phyloP scores from a whole-genome alignment of 1,140 invertebrate species.

The Lepidostoma basale region DNA sequence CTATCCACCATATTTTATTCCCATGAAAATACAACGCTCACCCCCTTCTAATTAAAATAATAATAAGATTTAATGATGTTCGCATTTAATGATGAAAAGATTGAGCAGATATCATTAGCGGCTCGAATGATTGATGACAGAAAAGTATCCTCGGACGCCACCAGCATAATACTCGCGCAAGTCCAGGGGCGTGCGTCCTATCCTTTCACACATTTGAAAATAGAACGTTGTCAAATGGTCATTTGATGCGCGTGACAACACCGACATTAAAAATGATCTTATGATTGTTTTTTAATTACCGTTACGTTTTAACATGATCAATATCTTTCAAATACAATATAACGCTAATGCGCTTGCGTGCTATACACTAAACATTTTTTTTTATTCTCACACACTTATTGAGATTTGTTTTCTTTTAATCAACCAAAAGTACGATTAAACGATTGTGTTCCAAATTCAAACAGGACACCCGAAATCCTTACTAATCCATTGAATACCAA shows the following conservation, averaged over 20 bases:
- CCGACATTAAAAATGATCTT: not conserved
- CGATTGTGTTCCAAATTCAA: too few relatives aligned
- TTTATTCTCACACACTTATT: too few relatives aligned
- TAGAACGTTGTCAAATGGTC: not conserved
- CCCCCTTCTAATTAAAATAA: slow-evolving; percentile 31
- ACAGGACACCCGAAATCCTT: too few relatives aligned
- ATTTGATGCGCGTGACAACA: not conserved
- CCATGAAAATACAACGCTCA: slow-evolving; percentile 31
- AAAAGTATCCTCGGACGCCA: not conserved
- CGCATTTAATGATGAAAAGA: slow-evolving; percentile 32
- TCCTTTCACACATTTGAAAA: not conserved
- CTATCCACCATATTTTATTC: slow-evolving; percentile 20
- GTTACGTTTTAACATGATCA: too few relatives aligned
- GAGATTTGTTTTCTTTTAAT: too few relatives aligned
- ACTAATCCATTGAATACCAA: too few relatives aligned
- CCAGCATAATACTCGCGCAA: too few relatives aligned
- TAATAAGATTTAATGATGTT: slow-evolving; percentile 38
- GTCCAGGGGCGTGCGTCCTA: not conserved
- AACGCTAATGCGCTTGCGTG: too few relatives aligned
- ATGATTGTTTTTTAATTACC: slow-evolving; percentile 13
- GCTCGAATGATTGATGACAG: slow-evolving; percentile 17
- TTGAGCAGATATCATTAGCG: slow-evolving; percentile 27
- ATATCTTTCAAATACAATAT: too few relatives aligned
- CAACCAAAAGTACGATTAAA: too few relatives aligned
- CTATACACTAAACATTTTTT: too few relatives aligned